Percentiles rank a stretch among this genome's conserved stretches.
Conservation (phyloP, 2,888 invertebrate genomes). For the Sarcophaga subvicina region DNA sequence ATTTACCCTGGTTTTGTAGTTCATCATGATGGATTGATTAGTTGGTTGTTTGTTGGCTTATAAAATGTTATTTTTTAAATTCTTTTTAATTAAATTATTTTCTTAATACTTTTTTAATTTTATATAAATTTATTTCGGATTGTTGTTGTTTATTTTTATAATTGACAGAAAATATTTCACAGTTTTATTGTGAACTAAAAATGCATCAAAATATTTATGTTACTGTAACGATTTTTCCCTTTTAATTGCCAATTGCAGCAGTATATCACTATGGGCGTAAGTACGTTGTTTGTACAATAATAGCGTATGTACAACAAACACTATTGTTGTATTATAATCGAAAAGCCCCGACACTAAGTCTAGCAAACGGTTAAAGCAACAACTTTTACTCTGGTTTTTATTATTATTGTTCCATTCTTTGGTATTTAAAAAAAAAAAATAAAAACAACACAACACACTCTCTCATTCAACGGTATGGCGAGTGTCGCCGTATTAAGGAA, state of each 20-base stretch:
- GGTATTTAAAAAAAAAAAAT: conserved; percentile 7
- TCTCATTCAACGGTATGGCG: not conserved
- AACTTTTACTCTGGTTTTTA: conserved; percentile 30
- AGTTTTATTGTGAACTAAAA: conserved; percentile 5
- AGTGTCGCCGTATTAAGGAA: not conserved
- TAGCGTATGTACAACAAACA: conserved; percentile 9
- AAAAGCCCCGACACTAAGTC: conserved; percentile 51
- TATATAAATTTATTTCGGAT: not conserved
- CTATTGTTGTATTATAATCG: conserved; percentile 29
- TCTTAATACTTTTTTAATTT: conserved; percentile 23
- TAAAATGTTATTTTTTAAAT: conserved; percentile 2
- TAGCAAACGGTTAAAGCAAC: conserved; percentile 35
- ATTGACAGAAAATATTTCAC: conserved; percentile 29
- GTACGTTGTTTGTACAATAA: conserved; percentile 8
- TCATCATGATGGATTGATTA: conserved; percentile 43
- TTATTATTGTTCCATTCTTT: not conserved
- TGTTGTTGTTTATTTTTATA: conserved; percentile 26
- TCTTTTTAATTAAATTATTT: conserved; percentile 18
- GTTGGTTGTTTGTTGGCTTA: too few relatives aligned
- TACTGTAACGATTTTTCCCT: conserved; percentile 66
- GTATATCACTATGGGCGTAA: not conserved
- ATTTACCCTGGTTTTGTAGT: conserved; percentile 65
- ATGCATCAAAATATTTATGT: conserved; percentile 19
- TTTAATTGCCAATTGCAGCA: conserved; percentile 43
- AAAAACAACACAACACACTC: conserved; percentile 17